A percentile compares a stretch with the other conserved stretches of the same genome.
Conservation (phyloP, 2,113 vertebrate species). For the Scortum barcoo region DNA sequence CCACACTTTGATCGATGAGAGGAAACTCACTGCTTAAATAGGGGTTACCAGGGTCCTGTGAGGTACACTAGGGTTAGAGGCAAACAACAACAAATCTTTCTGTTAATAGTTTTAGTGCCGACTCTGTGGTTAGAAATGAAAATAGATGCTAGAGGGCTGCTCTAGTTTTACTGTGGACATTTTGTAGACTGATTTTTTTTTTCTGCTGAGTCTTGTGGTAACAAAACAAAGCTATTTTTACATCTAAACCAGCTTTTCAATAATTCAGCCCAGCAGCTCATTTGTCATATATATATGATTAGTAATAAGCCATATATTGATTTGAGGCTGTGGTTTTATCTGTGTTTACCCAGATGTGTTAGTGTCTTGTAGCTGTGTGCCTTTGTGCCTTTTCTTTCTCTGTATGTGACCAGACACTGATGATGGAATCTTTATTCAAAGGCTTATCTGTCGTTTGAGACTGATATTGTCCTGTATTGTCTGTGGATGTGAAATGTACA, state of each 20-base stretch:
- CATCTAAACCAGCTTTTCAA: background rate
- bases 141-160: slow-evolving; percentile 49
- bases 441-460: slow-evolving; percentile 49
- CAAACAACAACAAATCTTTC: slow-evolving; percentile 73
- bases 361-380: slow-evolving; percentile 21
- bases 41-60: slow-evolving; percentile 76
- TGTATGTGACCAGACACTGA: slow-evolving; percentile 23
- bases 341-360: slow-evolving; percentile 28
- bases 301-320: slow-evolving; percentile 27
- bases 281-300: slow-evolving; percentile 37
- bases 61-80: slow-evolving; percentile 56
- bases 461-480: slow-evolving; percentile 51
- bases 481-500: slow-evolving; percentile 60
- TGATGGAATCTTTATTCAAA: slow-evolving; percentile 56
- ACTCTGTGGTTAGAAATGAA: slow-evolving; percentile 62
- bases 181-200: background rate
- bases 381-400: slow-evolving; percentile 25
- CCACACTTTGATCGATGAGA: slow-evolving; percentile 79
- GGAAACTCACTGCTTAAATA: slow-evolving; percentile 75
- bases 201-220: background rate
- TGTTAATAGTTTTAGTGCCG: slow-evolving; percentile 64
- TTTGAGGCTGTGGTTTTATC: slow-evolving; percentile 23
- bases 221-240: background rate
- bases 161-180: slow-evolving; percentile 39
- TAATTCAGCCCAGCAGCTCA: slow-evolving; percentile 2